A percentile compares a stretch with the other conserved stretches of the same genome.
phyloP scores from a whole-genome alignment of 2,797 vertebrate genomes.

The Diceros bicornis region DNA sequence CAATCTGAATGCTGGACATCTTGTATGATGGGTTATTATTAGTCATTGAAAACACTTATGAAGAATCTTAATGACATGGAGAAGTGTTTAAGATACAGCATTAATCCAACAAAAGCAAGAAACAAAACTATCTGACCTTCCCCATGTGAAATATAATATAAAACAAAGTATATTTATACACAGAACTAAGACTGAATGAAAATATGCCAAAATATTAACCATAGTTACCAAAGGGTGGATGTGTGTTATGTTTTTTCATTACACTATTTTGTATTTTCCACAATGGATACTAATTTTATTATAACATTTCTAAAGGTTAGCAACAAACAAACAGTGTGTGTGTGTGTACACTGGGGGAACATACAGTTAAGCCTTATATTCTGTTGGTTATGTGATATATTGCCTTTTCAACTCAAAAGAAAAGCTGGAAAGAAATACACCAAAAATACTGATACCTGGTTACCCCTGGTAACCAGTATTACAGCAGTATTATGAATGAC shows the following conservation, averaged over 20 bases:
- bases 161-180: constrained; percentile 14
- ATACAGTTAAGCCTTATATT: constrained; percentile 2
- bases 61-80: constrained; percentile 30
- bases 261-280: constrained; percentile 8
- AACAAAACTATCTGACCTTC: neutral
- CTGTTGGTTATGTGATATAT: neutral
- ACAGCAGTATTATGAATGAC: neutral
- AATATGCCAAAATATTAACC: constrained; percentile 67
- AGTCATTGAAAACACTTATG: neutral
- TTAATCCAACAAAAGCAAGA: constrained; percentile 43
- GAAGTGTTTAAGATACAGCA: constrained; percentile 46
- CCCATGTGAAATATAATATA: constrained; percentile 17
- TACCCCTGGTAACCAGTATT: neutral
- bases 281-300: constrained; percentile 47
- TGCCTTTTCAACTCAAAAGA: constrained; percentile 54
- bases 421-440: constrained; percentile 32
- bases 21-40: neutral
- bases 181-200: neutral
- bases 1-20: neutral
- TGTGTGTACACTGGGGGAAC: neutral
- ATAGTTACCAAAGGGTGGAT: constrained; percentile 8
- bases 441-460: neutral
- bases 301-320: constrained; percentile 27
- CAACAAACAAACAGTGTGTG: constrained; percentile 6
- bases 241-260: neutral